Base-by-base conservation (phyloP, 1,140 invertebrate genomes). In the Meteorus sp. region DNA sequence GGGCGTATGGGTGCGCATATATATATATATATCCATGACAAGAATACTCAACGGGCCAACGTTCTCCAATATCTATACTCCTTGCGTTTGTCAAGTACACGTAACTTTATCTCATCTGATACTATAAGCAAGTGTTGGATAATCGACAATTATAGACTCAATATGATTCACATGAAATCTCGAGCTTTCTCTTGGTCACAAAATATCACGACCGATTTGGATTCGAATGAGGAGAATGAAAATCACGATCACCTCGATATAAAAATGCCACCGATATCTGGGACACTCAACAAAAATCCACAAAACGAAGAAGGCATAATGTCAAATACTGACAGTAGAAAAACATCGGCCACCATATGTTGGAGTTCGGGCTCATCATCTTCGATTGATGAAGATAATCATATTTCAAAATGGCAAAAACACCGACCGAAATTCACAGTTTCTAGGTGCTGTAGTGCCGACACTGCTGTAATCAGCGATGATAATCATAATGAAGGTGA, bases 401-500 rank as follows among this genome's bases (percentile, higher is more conserved):
- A 52, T 25, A 47, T 56, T 19, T 27, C 11, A 35, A 43, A 44
- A 17, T 47, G 45, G 48, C 43, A 70, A 25, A 56, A 62, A 22
- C 48, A 61, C 19, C 67, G 69, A 56, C 33, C 22, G 22, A 77
- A 76, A 53, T 54, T 67, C 17, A 67, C 62, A 33, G 73, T 78
- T 20, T 74, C 72, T 5, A 74, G 83, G 57, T 82, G 81, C 62
- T 79, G 73, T 41, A 84, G 82, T 62, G 81, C 80, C 0, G 83
- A 85, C 65, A 84, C 82, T 11, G 83, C 83, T 1, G 79, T 79
- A 5, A 74, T 81, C 6, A 83, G 81, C 60, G 82, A 84, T 51
- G 83, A 84, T 25, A 82, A 84, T 63, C 69, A 71, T 47, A 64
- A 64, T 23, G 75, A 77, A 65, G 71, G 72, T 73, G 55, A 71